These are phyloP conservation scores for Turritopsis rubra DNA, from an alignment of 30 jellyfish, hydroid and myxozoan genomes.

Conservation along the genomic window DNA sequence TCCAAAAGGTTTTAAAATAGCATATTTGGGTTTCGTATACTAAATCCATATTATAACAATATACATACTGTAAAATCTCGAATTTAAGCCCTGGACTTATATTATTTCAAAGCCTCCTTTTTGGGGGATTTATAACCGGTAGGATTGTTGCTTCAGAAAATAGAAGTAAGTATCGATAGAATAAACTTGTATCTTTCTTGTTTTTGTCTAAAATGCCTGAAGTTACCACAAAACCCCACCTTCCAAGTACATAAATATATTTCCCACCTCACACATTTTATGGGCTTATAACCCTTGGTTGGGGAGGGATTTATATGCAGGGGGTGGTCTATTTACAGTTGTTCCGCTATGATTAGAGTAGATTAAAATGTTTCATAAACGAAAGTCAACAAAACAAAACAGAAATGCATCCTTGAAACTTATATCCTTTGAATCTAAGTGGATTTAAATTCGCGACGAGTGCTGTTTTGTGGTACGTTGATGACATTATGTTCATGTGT, in stretches of 20 bases:
- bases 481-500: neutral
- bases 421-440: neutral
- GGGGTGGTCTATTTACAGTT: no score
- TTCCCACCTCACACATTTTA: neutral
- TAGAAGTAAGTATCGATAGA: no score
- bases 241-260: no score
- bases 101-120: no score
- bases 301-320: no score
- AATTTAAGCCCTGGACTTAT: no score
- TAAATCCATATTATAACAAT: neutral
- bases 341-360: neutral
- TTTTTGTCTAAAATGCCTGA: no score
- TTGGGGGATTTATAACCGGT: no score
- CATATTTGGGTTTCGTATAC: neutral
- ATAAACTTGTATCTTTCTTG: no score
- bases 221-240: no score
- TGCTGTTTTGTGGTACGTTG: neutral
- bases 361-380: neutral
- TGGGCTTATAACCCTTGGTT: no score
- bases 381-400: neutral
- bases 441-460: neutral
- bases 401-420: neutral
- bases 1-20: neutral
- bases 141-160: no score
- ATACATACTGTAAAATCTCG: neutral